These are phyloP conservation scores for Cyanoramphus novaezelandiae DNA, from an alignment of 2,113 vertebrate species.

Conservation along the genomic window DNA sequence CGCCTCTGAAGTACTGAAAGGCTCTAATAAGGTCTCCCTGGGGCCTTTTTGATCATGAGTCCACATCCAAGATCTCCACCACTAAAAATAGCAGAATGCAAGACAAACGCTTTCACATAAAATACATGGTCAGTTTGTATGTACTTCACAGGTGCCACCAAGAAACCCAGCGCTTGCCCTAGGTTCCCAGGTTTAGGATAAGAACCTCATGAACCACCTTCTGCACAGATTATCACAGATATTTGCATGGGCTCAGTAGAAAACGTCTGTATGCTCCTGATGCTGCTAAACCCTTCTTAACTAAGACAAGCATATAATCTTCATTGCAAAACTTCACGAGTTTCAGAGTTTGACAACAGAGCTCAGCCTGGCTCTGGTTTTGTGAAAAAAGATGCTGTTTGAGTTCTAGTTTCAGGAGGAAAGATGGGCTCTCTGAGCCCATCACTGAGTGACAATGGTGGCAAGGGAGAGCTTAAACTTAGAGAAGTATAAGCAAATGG, in stretches of 20 bases:
- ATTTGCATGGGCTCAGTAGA: not conserved
- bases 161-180: not conserved
- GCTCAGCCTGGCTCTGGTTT: not conserved
- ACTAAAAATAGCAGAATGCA: not conserved
- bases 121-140: not conserved
- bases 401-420: not conserved
- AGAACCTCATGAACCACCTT: accelerated
- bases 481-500: not conserved
- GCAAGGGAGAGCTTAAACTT: not conserved
- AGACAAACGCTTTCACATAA: not conserved
- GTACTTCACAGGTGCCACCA: not conserved
- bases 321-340: not conserved
- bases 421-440: not conserved
- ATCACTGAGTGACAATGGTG: not conserved
- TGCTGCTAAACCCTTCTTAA: not conserved
- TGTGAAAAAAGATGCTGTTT: not conserved
- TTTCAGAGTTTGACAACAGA: not conserved
- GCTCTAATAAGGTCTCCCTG: not conserved
- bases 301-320: not conserved
- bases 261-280: not conserved
- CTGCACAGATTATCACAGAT: not conserved
- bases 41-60: not conserved
- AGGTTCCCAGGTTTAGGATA: not conserved
- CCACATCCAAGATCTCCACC: not conserved
- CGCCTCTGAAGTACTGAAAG: not conserved